Evolutionary conservation across 2,113 vertebrate species (phyloP), one percentile per base, ranked within the genome.

Genomic region (Stegostoma tigrinum): DNA sequence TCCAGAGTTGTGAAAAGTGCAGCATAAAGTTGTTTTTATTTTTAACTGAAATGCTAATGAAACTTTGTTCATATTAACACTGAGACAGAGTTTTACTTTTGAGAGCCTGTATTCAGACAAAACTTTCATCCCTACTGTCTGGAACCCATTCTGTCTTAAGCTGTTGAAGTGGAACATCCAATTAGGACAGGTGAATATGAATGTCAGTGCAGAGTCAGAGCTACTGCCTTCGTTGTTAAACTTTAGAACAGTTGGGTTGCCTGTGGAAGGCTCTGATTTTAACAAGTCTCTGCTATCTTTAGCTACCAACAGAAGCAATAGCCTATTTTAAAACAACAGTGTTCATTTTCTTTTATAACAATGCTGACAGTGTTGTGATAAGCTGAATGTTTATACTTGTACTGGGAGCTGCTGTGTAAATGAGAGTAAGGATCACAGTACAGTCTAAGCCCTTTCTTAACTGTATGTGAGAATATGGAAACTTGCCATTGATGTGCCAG

Each of bases 401-500:
- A 42, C 55, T 23, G 91, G 19, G 91, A 67, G 66, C 21, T 94
- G 91, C 19, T 93, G 91, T 94, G 91, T 68, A 94, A 94, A 94
- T 68, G 91, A 68, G 91, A 68, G 45, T 68, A 38, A 94, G 23
- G 91, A 94, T 94, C 91, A 94, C 91, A 68, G 91, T 23, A 66
- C 91, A 68, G 91, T 21, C 38, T 5, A 45, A 70, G 66, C 64
- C 64, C 91, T 94, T 90, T 90, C n/a, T 67, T 66, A 70, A 68
- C 64, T 94, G 38, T n/a, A 68, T 23, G 64, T 21, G 66, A 61
- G 52, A 55, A 94, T 42, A 66, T 42, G 23, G 66, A 67, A 94
- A 10, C 19, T 45, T 94, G 61, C 66, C 38, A 48, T 94, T 94
- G 91, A 94, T 94, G 91, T 94, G 91, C n/a, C 91, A 94, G 61